Percentiles rank a stretch among this genome's conserved stretches.
Evolutionary conservation across 2,113 vertebrate genomes (phyloP).

Genomic region (Hemichromis elongatus): DNA sequence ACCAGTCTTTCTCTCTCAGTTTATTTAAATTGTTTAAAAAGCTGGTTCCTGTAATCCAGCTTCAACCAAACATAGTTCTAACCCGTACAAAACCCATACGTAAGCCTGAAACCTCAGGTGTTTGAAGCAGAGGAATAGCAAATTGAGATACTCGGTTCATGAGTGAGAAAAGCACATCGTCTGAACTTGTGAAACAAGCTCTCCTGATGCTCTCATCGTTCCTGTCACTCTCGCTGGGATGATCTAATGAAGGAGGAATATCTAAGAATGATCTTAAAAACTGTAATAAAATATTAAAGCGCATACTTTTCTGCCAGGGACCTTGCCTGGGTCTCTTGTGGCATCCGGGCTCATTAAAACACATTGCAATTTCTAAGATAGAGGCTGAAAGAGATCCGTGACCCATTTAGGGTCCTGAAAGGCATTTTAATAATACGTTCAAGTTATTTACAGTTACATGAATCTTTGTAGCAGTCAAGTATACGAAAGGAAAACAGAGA

Average conservation of each 20-base stretch:
- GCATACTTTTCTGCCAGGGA: slow-evolving; percentile 9
- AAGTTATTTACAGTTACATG: slow-evolving; percentile 22
- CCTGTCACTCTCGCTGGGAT: background rate
- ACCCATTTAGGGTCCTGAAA: slow-evolving; percentile 38
- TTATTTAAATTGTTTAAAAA: slow-evolving; percentile 17
- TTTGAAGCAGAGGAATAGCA: background rate
- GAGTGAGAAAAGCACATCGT: background rate
- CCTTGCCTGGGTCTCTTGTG: slow-evolving; percentile 12
- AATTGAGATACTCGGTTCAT: background rate
- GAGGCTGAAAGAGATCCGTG: slow-evolving; percentile 15
- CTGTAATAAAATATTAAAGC: slow-evolving; percentile 51
- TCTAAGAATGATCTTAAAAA: slow-evolving; percentile 45
- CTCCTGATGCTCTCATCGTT: background rate
- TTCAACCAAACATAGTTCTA: background rate
- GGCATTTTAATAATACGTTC: slow-evolving; percentile 16
- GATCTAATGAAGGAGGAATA: slow-evolving; percentile 35
- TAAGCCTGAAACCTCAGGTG: background rate
- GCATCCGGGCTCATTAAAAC: slow-evolving; percentile 57
- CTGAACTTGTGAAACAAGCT: background rate
- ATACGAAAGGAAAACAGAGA: background rate
- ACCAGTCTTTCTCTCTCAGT: background rate
- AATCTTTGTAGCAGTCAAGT: background rate
- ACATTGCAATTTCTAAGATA: slow-evolving; percentile 22
- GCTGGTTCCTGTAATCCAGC: background rate
- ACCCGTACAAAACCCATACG: background rate